Percentiles rank a stretch among this genome's conserved stretches.
Conservation (phyloP, 1,140 invertebrate genomes). For the Pogonus chalceus region DNA sequence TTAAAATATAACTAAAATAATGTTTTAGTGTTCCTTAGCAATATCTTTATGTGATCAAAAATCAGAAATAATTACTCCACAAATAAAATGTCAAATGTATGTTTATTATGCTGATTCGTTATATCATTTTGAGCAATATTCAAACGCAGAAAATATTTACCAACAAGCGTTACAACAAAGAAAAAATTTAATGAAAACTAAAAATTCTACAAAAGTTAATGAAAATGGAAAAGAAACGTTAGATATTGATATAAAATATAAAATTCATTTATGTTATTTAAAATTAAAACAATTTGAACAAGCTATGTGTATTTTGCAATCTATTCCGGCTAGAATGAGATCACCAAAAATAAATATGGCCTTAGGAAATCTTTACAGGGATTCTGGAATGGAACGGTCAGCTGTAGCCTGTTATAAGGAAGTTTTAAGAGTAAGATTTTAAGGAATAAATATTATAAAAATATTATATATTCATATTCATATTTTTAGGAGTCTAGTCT, state of each 20-base stretch:
- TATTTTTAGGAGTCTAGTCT: conserved; percentile 14
- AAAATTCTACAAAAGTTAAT: conserved; percentile 28
- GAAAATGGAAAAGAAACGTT: conserved; percentile 34
- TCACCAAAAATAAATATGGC: conserved; percentile 53
- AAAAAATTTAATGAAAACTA: conserved; percentile 55
- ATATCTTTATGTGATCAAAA: conserved; percentile 55
- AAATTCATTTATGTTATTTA: conserved; percentile 58
- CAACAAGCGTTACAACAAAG: conserved; percentile 55
- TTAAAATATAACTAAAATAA: conserved; percentile 9
- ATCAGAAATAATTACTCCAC: conserved; percentile 42
- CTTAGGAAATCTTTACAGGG: conserved; percentile 61
- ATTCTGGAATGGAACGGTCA: conserved; percentile 59
- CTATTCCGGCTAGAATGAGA: conserved; percentile 50
- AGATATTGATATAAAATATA: conserved; percentile 66
- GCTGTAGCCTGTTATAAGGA: conserved; percentile 71
- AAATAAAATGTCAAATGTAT: conserved; percentile 52
- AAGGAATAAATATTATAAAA: conserved; percentile 32
- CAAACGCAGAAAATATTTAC: conserved; percentile 57
- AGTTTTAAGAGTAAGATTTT: conserved; percentile 59
- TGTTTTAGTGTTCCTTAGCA: conserved; percentile 50
- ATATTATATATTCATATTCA: neutral
- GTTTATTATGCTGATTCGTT: conserved; percentile 59
- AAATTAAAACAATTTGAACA: conserved; percentile 55
- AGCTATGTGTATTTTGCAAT: conserved; percentile 59
- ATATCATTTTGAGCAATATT: conserved; percentile 51